Conservation (phyloP, 2,113 vertebrate species). For the Phyllostomus discolor region DNA sequence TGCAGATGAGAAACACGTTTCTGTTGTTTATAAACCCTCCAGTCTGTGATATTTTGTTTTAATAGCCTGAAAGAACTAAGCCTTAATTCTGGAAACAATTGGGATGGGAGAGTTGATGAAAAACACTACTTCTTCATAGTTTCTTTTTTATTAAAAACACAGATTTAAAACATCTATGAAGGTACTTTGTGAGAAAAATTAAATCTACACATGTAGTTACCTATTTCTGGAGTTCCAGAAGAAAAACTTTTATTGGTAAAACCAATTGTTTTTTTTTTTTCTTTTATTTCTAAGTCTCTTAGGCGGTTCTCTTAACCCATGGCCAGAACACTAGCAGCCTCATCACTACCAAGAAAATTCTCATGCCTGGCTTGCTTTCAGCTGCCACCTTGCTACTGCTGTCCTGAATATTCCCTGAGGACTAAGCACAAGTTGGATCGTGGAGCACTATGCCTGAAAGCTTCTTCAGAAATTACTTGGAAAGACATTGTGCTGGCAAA, state of each 20-base stretch:
- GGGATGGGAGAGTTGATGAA: background rate
- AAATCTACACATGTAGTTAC: background rate
- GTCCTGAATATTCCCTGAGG: background rate
- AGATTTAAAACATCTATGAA: background rate
- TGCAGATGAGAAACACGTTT: background rate
- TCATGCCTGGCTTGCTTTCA: background rate
- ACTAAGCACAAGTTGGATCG: background rate
- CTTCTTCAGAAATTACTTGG: conserved; percentile 28
- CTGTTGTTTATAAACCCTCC: background rate
- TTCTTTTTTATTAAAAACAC: background rate
- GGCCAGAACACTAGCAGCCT: background rate
- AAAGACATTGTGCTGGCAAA: background rate
- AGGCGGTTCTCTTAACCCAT: background rate
- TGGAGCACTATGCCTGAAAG: conserved; percentile 4
- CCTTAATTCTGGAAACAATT: background rate
- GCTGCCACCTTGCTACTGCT: background rate
- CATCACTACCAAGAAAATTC: background rate
- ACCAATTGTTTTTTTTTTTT: background rate
- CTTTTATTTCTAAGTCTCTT: background rate
- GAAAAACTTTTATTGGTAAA: background rate
- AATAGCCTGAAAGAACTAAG: background rate
- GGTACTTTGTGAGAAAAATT: background rate
- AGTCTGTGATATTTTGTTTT: background rate
- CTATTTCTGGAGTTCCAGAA: background rate
- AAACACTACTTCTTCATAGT: background rate